phyloP scores from a whole-genome alignment of 2,888 invertebrate species.

The Argyresthia albistria region DNA sequence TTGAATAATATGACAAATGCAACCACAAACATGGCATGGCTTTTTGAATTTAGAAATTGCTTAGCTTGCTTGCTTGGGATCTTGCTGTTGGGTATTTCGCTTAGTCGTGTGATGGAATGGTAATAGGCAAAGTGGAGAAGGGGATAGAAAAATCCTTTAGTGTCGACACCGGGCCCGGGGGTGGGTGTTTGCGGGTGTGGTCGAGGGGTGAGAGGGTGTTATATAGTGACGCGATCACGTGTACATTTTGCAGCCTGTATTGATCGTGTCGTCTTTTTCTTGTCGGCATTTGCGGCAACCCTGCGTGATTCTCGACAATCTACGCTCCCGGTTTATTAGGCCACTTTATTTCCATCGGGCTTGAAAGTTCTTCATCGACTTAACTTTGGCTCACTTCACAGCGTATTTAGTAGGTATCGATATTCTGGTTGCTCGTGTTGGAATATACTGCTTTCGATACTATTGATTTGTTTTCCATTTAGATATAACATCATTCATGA shows the following conservation, averaged over 20 bases:
- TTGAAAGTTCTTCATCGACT: not conserved
- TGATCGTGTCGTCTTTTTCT: slow-evolving; percentile 62
- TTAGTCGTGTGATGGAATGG: not conserved
- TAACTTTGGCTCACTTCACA: too few species aligned
- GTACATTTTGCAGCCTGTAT: slow-evolving; percentile 70
- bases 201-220: slow-evolving; percentile 57
- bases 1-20: not conserved
- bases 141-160: slow-evolving; percentile 51
- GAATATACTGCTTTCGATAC: too few species aligned
- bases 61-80: not conserved
- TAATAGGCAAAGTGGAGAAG: slow-evolving; percentile 14
- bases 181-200: slow-evolving; percentile 56
- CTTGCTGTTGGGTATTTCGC: not conserved
- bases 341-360: not conserved
- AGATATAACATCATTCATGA: too few species aligned
- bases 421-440: too few species aligned
- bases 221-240: slow-evolving; percentile 71
- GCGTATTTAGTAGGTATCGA: too few species aligned
- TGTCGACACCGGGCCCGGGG: slow-evolving; percentile 49
- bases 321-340: slow-evolving; percentile 3
- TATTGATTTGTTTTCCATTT: too few species aligned
- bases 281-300: slow-evolving; percentile 38
- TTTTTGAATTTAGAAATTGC: not conserved
- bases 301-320: slow-evolving; percentile 30
- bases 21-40: not conserved